Evolutionary conservation across 2,797 vertebrate species (phyloP), one percentile per base, ranked within the genome.

Genomic region (Ctenochaetus hawaiiensis): DNA sequence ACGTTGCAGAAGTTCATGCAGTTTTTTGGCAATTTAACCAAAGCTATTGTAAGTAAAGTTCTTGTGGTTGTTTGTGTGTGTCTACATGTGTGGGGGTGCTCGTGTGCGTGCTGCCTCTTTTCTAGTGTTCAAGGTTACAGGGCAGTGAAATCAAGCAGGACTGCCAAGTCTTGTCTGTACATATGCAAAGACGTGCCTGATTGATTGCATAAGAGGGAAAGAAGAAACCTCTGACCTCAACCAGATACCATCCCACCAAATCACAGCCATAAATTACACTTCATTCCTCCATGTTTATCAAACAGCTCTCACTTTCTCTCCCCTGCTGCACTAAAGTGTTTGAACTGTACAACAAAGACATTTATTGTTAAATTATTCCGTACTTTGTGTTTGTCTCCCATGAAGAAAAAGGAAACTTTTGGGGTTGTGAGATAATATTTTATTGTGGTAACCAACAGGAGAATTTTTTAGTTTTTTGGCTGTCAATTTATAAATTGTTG

Each of bases 191-290:
- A 90, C 74, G 2, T 86, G 84, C 82, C 77, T 81, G 54, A 76
- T 76, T 44, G 71, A 51, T 92, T 92, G 74, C 82, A 72, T 89
- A 90, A 91, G 67, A 80, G 70, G 78, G 90, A 90, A 93, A 92
- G 87, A 47, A 83, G 84, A 92, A 89, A 87, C 87, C 81, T 85
- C 68, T 87, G 86, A 84, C 89, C 88, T 67, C 81, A 72, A 85
- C 78, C 79, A 72, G 82, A 84, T 65, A 80, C 74, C 13, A 1
- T 53, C 61, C 47, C 70, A 77, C 73, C 81, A 61, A 84, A 87
- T 88, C 80, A 74, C 82, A 49, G 67, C 47, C 60, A 80, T 85
- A 80, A 75, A 89, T 76, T 60, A 73, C 66, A 64, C 22, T 65
- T 63, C 58, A 58, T 76, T 86, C 73, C 77, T 71, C 68, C 37